Percentiles rank a stretch among this genome's conserved stretches.
These are phyloP conservation scores for Pemphigus obesinymphae DNA, from an alignment of 1,140 invertebrate species.

Conservation along the genomic window DNA sequence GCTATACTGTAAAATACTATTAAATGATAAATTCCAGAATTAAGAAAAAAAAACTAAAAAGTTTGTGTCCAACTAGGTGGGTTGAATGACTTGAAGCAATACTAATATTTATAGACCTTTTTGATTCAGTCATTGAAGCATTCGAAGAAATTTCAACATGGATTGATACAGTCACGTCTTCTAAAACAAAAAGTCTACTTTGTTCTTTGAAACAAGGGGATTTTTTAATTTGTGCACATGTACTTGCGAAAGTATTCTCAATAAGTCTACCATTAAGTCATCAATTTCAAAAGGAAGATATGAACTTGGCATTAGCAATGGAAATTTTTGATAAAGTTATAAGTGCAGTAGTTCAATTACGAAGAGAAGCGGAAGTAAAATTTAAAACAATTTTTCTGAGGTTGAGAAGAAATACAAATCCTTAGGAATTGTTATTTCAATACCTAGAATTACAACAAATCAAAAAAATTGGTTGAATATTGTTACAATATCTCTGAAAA, in stretches of 20 bases:
- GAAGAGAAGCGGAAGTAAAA: background rate
- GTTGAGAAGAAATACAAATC: too few relatives aligned
- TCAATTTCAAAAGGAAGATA: conserved; percentile 6
- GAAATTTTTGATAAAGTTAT: too few relatives aligned
- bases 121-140: too few relatives aligned
- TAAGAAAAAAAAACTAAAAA: background rate
- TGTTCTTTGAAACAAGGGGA: background rate
- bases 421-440: too few relatives aligned
- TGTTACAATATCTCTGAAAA: background rate
- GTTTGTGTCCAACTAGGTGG: background rate
- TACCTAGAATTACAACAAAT: background rate
- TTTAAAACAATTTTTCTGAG: too few relatives aligned
- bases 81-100: background rate
- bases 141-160: too few relatives aligned
- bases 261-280: background rate
- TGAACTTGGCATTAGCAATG: background rate
- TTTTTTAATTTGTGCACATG: background rate
- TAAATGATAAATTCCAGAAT: background rate
- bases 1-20: background rate
- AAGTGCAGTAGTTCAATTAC: background rate
- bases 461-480: background rate
- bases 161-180: background rate
- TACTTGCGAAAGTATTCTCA: background rate
- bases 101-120: too few relatives aligned
- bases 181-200: background rate